Base-by-base conservation (phyloP, 2,797 vertebrate genomes). In the Falco concolor region DNA sequence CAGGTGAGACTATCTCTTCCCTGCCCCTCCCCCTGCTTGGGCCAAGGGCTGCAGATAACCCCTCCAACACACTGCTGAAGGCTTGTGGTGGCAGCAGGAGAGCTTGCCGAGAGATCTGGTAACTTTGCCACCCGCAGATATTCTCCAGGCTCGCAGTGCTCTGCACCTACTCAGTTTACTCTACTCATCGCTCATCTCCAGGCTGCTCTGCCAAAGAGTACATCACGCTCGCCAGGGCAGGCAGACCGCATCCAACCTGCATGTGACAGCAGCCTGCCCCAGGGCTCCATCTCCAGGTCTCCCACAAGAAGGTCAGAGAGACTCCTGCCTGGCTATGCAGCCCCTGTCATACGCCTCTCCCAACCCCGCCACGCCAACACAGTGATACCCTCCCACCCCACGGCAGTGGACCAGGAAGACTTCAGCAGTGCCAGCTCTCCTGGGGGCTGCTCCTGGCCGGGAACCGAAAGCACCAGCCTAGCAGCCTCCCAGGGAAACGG, bases 151-250 rank as follows among this genome's bases (percentile, higher is more conserved):
- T 92, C 4, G 2, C 78, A 54, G 17, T 1, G 68, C 89, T 91
- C 89, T 59, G 91, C 42, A 7, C 79, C n/a, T 10, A 4, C 94
- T 95, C 89, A 57, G 23, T 93, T 93, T 90, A 86, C 87, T 90
- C 65, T n/a, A 44, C 70, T 84, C 87, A 40, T 61, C 6, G 53
- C 91, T 93, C 93, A 95, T 91, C 87, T 86, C 85, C 0, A 8
- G 73, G 85, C 74, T 87, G 87, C 77, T 92, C 69, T 93, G 95
- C 79, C 90, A 93, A 72, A 44, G 75, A 93, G 75, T 28, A 68
- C 75, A 21, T 22, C 5, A 5, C 1, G 4, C 53, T 57, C 83
- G 79, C 89, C 91, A 91, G 82, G 87, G 65, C 44, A 13, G 70
- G 73, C 65, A 56, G 91, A 77, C 49, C 84, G 89, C 69, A 56